A percentile compares a stretch with the other conserved stretches of the same genome.
Evolutionary conservation across 2,113 vertebrate species (phyloP).

Genomic region (Mormoops blainvillei): DNA sequence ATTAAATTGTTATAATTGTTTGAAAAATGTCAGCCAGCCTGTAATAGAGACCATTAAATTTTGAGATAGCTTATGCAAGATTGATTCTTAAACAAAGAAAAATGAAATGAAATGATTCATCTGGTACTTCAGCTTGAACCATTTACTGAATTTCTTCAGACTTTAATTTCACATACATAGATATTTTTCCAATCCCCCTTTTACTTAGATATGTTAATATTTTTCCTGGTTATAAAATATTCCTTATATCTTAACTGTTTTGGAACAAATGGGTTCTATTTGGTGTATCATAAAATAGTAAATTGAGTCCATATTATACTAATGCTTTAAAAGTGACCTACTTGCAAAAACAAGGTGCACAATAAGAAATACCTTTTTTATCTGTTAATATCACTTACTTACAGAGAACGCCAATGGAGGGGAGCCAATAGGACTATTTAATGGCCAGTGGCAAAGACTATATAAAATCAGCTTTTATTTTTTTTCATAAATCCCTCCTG

Average conservation of each 20-base stretch:
- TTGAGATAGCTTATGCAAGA: not conserved
- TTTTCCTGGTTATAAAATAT: not conserved
- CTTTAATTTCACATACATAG: not conserved
- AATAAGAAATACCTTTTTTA: constrained; percentile 7
- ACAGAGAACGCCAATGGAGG: not conserved
- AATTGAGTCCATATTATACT: not conserved
- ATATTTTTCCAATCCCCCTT: not conserved
- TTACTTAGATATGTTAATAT: not conserved
- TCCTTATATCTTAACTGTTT: not conserved
- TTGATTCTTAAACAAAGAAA: not conserved
- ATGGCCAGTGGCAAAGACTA: not conserved
- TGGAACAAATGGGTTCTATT: not conserved
- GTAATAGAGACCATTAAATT: not conserved
- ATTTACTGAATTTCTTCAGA: not conserved
- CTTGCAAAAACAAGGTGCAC: not conserved
- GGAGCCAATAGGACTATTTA: not conserved
- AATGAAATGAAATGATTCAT: not conserved
- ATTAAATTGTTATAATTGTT: constrained; percentile 18
- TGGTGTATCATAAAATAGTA: not conserved
- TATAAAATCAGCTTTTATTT: not conserved
- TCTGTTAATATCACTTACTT: constrained; percentile 11
- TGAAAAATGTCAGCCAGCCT: constrained; percentile 32
- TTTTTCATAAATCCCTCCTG: not conserved
- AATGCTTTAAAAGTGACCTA: not conserved
- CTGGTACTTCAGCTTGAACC: not conserved